phyloP scores from a whole-genome alignment of 2,113 vertebrate genomes.

The Brachyhypopomus gauderio region DNA sequence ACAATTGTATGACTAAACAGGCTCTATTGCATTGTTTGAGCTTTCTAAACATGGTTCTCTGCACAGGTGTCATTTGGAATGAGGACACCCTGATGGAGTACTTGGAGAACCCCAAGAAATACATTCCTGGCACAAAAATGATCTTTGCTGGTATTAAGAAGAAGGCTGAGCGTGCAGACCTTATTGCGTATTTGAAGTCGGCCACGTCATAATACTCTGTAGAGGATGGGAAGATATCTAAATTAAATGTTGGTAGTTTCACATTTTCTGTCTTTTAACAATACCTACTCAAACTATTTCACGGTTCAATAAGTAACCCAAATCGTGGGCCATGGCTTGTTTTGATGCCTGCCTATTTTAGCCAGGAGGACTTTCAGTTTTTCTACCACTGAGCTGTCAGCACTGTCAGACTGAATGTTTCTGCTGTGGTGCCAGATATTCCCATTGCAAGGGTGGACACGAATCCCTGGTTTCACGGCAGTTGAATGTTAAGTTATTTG shows the following conservation, averaged over 20 bases:
- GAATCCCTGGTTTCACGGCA: constrained; percentile 64
- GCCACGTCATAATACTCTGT: constrained; percentile 70
- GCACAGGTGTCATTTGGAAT: constrained; percentile 76
- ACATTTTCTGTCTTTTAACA: constrained; percentile 43
- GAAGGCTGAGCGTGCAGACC: constrained; percentile 80
- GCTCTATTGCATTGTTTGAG: background rate
- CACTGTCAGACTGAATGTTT: constrained; percentile 33
- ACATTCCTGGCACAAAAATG: constrained; percentile 86
- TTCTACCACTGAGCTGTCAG: constrained; percentile 18
- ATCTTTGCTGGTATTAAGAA: constrained; percentile 87
- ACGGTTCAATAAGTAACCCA: background rate
- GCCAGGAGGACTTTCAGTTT: background rate
- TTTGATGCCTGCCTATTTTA: constrained; percentile 6
- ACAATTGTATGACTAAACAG: too few relatives aligned
- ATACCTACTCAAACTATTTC: constrained; percentile 19
- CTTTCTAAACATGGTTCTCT: background rate
- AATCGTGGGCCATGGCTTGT: constrained; percentile 11
- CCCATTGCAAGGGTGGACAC: constrained; percentile 46
- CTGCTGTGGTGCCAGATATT: constrained; percentile 46
- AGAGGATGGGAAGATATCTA: constrained; percentile 47
- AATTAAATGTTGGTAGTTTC: constrained; percentile 45
- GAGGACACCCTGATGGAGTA: constrained; percentile 80
- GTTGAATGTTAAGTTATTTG: constrained; percentile 62
- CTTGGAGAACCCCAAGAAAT: constrained; percentile 89
- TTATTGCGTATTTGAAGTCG: constrained; percentile 83